A percentile compares a stretch with the other conserved stretches of the same genome.
phyloP scores from a whole-genome alignment of 1,140 invertebrate genomes.

The Caerostris darwini region DNA sequence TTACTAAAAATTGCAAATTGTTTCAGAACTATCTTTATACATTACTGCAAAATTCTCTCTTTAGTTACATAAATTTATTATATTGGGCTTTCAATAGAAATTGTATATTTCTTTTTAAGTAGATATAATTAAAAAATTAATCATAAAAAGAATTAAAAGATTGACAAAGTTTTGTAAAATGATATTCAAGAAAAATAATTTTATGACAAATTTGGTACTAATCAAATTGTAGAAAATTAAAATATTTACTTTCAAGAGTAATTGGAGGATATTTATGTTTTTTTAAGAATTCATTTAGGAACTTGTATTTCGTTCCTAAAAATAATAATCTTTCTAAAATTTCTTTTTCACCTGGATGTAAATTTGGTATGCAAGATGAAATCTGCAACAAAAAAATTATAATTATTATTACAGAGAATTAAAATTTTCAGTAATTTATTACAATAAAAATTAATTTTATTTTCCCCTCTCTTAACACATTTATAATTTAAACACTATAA shows the following conservation, averaged over 20 bases:
- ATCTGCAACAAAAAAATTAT: slow-evolving; percentile 50
- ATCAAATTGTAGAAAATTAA: not conserved
- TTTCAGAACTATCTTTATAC: too few relatives aligned
- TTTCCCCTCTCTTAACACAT: too few relatives aligned
- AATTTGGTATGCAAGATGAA: slow-evolving; percentile 60
- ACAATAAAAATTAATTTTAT: too few relatives aligned
- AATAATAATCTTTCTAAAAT: slow-evolving; percentile 51
- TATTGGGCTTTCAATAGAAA: too few relatives aligned
- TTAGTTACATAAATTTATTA: too few relatives aligned
- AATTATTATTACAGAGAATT: not conserved
- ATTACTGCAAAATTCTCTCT: too few relatives aligned
- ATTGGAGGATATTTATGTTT: slow-evolving; percentile 23
- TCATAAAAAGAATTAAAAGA: not conserved
- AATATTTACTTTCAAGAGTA: not conserved
- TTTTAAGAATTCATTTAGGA: slow-evolving; percentile 54
- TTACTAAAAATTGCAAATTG: too few relatives aligned
- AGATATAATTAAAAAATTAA: not conserved
- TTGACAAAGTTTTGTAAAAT: too few relatives aligned
- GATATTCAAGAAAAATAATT: not conserved
- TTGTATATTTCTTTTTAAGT: too few relatives aligned
- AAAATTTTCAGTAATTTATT: not conserved
- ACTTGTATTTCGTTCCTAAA: slow-evolving; percentile 66
- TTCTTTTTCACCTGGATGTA: slow-evolving; percentile 63
- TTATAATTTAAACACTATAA: too few relatives aligned
- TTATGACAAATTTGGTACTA: not conserved